Evolutionary conservation across 2,888 invertebrate genomes (phyloP).

Genomic region (Drosophila basisetae): DNA sequence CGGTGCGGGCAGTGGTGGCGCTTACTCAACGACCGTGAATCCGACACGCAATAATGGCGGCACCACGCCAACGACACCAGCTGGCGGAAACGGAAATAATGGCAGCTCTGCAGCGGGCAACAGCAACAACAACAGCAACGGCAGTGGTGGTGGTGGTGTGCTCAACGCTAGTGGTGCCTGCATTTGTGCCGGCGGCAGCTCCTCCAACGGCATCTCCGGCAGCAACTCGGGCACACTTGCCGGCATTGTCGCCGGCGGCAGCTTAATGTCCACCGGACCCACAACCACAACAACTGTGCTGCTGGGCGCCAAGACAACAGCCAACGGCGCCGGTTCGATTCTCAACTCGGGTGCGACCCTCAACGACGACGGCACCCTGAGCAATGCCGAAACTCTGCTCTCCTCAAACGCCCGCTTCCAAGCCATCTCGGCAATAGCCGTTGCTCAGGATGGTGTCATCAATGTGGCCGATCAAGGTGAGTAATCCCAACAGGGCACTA

Average conservation of each 20-base stretch:
- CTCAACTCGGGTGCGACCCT: slow-evolving; percentile 73
- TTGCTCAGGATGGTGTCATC: slow-evolving; percentile 97
- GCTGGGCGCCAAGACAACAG: slow-evolving; percentile 83
- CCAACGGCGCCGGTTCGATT: slow-evolving; percentile 60
- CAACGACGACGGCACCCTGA: slow-evolving; percentile 85
- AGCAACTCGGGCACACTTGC: slow-evolving; percentile 71
- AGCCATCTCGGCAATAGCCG: slow-evolving; percentile 94
- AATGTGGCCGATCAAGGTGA: slow-evolving; percentile 97
- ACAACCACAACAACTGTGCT: slow-evolving; percentile 84
- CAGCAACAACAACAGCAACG: slow-evolving; percentile 5
- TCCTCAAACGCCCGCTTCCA: slow-evolving; percentile 96
- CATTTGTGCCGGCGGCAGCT: slow-evolving; percentile 54
- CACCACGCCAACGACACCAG: slow-evolving; percentile 81
- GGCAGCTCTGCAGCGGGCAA: slow-evolving; percentile 57
- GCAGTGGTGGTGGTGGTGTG: slow-evolving; percentile 33
- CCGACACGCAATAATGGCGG: slow-evolving; percentile 83
- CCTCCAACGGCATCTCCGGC: slow-evolving; percentile 33
- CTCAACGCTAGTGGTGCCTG: slow-evolving; percentile 50
- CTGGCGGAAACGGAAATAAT: slow-evolving; percentile 77
- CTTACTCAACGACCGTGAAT: slow-evolving; percentile 83
- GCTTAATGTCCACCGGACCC: slow-evolving; percentile 84
- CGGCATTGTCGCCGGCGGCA: slow-evolving; percentile 82
- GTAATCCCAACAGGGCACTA: slow-evolving; percentile 50
- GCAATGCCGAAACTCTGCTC: slow-evolving; percentile 93
- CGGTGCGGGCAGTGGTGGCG: slow-evolving; percentile 61